A percentile compares a stretch with the other conserved stretches of the same genome.
phyloP scores from a whole-genome alignment of 2,113 vertebrate genomes.

The Hemichromis elongatus region DNA sequence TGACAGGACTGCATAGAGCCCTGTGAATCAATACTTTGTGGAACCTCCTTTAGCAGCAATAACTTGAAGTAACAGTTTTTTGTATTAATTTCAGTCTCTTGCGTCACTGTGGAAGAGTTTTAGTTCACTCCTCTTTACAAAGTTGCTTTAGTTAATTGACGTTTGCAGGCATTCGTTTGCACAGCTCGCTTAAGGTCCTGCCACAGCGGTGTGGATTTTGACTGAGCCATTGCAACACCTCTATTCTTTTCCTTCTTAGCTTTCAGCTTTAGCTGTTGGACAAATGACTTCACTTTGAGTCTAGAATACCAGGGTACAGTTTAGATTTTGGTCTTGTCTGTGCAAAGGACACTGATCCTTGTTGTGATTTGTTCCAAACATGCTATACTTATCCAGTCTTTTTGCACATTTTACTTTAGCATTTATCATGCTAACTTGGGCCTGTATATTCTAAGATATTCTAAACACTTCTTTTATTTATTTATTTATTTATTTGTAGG shows the following conservation, averaged over 20 bases:
- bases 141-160: background rate
- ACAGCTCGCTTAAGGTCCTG: background rate
- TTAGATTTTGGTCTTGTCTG: accelerated
- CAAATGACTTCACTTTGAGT: background rate
- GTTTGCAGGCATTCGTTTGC: background rate
- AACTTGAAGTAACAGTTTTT: background rate
- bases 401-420: background rate
- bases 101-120: background rate
- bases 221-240: background rate
- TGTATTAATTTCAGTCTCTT: background rate
- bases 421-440: background rate
- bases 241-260: background rate
- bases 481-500: background rate
- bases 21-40: background rate
- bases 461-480: background rate
- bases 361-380: background rate
- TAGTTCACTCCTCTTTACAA: background rate
- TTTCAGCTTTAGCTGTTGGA: background rate
- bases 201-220: background rate
- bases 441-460: background rate
- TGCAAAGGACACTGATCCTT: background rate
- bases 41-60: background rate
- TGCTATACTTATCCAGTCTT: background rate
- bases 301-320: background rate
- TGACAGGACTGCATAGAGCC: background rate